Conservation (phyloP, 2,888 invertebrate species). For the Anodontia alba region DNA sequence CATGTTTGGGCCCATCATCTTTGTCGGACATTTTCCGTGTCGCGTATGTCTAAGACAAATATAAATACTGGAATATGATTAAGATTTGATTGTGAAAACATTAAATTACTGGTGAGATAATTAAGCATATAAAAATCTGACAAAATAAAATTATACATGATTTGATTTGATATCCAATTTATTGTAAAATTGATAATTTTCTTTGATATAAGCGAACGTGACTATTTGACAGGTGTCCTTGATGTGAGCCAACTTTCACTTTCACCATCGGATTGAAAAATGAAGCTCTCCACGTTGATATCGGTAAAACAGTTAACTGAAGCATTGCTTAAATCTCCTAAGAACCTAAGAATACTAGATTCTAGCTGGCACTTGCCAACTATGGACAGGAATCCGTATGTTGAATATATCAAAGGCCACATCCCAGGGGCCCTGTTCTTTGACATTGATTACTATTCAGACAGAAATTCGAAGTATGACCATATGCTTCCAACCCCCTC, state of each 20-base stretch:
- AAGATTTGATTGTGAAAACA: too few species aligned
- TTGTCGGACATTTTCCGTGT: conserved; percentile 62
- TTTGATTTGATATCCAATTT: too few species aligned
- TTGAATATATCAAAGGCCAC: conserved; percentile 76
- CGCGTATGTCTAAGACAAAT: background rate
- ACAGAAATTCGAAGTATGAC: conserved; percentile 66
- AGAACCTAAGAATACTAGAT: conserved; percentile 76
- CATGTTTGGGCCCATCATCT: conserved; percentile 56
- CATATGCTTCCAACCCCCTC: conserved; percentile 78
- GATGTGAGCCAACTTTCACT: background rate
- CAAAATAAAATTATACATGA: too few species aligned
- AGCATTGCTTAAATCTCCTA: conserved; percentile 47
- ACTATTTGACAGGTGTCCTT: conserved; percentile 2
- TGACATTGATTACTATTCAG: conserved; percentile 82
- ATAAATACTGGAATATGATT: background rate
- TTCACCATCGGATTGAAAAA: conserved; percentile 18
- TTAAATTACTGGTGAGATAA: too few species aligned
- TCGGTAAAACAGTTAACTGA: conserved; percentile 60
- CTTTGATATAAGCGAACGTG: background rate
- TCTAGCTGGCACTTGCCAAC: conserved; percentile 80
- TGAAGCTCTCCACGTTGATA: conserved; percentile 55
- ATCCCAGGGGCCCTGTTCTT: conserved; percentile 82
- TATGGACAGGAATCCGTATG: conserved; percentile 67
- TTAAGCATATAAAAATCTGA: too few species aligned
- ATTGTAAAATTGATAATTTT: background rate